phyloP scores from a whole-genome alignment of 2,797 vertebrate genomes.

The Molothrus aeneus region DNA sequence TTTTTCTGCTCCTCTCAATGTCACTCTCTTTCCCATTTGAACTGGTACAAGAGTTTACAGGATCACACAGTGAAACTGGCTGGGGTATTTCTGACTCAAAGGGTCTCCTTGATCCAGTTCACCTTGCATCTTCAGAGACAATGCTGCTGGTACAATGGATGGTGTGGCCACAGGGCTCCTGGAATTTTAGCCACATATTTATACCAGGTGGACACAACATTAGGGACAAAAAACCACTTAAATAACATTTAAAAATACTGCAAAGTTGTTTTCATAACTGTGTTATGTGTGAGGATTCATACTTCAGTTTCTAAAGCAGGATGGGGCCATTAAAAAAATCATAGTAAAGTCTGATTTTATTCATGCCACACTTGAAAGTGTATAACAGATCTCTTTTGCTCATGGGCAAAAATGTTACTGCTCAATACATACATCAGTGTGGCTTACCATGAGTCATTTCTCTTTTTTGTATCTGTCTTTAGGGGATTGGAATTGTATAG shows the following conservation, averaged over 20 bases:
- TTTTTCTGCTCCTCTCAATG: not conserved
- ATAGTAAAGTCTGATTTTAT: not conserved
- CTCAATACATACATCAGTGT: not conserved
- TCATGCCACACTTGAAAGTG: not conserved
- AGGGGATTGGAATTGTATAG: not conserved
- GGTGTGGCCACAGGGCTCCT: accelerated
- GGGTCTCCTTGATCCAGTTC: not conserved
- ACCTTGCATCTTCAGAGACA: not conserved
- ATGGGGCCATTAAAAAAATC: not conserved
- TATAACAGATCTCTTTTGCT: not conserved
- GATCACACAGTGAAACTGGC: not conserved
- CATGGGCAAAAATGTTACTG: not conserved
- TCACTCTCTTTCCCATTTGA: not conserved
- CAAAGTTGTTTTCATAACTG: not conserved
- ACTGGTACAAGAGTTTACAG: not conserved
- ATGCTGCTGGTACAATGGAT: accelerated
- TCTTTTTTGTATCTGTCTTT: not conserved
- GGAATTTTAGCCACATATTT: not conserved
- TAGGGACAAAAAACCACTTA: not conserved
- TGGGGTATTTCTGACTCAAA: not conserved
- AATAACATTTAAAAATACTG: not conserved
- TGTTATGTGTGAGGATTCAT: not conserved
- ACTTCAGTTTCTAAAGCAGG: not conserved
- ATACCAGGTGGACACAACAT: not conserved
- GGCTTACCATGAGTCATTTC: not conserved